Percentiles rank a stretch among this genome's conserved stretches.
Conservation (phyloP, 2,113 vertebrate species). For the Gymnorhina tibicen region DNA sequence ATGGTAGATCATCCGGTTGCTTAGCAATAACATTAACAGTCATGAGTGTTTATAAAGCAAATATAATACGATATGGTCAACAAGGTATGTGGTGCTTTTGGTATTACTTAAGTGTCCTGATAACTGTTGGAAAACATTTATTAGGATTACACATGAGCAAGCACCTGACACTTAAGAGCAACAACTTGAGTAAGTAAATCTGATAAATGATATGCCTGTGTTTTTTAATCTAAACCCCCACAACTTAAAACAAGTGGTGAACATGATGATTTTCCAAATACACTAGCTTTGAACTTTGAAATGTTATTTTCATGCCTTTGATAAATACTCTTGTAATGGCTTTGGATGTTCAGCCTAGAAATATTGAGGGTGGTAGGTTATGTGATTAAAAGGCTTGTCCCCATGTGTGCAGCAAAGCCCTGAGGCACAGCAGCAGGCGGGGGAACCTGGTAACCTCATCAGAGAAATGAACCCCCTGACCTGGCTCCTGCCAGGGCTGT, state of each 20-base stretch:
- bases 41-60: conserved; percentile 56
- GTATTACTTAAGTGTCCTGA: conserved; percentile 34
- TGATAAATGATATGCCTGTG: conserved; percentile 2
- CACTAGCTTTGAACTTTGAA: conserved; percentile 8
- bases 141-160: conserved; percentile 22
- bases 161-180: conserved; percentile 30
- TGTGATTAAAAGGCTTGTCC: neutral
- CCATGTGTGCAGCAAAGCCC: accelerated
- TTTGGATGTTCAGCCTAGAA: neutral
- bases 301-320: neutral
- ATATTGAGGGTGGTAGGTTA: neutral
- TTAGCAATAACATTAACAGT: conserved; percentile 48
- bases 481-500: neutral
- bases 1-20: conserved; percentile 6
- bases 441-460: accelerated
- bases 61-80: conserved; percentile 42
- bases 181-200: conserved; percentile 22
- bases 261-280: neutral
- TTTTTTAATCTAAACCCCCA: neutral
- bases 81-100: conserved; percentile 47
- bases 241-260: neutral
- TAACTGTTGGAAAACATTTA: conserved; percentile 38
- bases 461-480: neutral
- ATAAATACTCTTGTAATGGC: neutral
- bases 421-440: accelerated